Conservation (phyloP, 2,113 vertebrate species). For the Capra hircus region DNA sequence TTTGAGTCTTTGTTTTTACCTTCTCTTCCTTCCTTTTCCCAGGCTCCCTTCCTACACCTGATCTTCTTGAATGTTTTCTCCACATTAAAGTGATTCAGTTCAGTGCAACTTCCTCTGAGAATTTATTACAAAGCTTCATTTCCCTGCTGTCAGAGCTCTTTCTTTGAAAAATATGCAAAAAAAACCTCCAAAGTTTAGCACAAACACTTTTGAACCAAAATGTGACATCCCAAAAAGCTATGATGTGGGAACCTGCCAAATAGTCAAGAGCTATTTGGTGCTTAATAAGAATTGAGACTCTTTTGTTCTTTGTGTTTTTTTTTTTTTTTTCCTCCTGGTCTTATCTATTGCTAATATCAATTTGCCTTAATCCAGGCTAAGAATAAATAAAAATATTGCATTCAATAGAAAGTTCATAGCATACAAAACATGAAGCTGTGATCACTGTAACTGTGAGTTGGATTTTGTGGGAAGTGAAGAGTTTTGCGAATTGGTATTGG, state of each 20-base stretch:
- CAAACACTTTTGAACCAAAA: slow-evolving; percentile 13
- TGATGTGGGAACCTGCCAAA: background rate
- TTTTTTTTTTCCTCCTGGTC: background rate
- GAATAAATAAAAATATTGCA: background rate
- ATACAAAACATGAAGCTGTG: background rate
- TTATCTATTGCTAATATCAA: background rate
- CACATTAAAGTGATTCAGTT: background rate
- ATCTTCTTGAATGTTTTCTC: background rate
- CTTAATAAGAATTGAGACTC: background rate
- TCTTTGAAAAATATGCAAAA: background rate
- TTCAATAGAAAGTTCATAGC: background rate
- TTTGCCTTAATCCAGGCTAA: slow-evolving; percentile 24
- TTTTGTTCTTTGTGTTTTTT: background rate
- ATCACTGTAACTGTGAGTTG: background rate
- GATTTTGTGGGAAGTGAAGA: background rate
- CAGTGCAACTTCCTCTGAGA: background rate
- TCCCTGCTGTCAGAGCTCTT: background rate
- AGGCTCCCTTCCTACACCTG: background rate
- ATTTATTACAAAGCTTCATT: background rate
- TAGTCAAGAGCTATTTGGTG: background rate
- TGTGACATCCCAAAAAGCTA: background rate
- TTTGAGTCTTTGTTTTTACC: background rate
- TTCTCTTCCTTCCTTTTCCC: background rate
- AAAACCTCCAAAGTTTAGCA: background rate
- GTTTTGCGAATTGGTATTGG: background rate